Base-by-base conservation (phyloP, 2,113 vertebrate genomes). In the Cephalopholis sonnerati region DNA sequence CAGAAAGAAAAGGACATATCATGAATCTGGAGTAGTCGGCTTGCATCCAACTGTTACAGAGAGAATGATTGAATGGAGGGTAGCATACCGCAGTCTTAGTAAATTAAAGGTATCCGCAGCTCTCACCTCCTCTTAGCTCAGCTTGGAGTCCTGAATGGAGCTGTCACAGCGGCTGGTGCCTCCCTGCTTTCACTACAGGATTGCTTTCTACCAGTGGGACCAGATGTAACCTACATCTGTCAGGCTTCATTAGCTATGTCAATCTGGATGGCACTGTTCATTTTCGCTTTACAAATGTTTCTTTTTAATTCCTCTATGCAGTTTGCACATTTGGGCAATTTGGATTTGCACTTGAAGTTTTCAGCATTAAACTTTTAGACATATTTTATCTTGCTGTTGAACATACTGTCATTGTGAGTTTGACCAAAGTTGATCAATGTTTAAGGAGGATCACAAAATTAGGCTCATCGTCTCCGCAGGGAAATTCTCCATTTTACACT, bases 211-310 rank as follows among this genome's bases (percentile, higher is more conserved):
- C 86, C 83, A 84, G 62, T 82, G 87, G 91, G 89, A 92, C 74
- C 88, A 81, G 83, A 88, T 90, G 83, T 89, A 94, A 92, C 92
- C 93, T 86, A 93, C 92, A 93, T 95, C 86, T 93, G 94, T 90
- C 93, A 92, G 74, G 64, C 85, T 83, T 92, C 85, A 89, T 95
- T 93, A 93, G 81, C 74, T 68, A 46, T 70, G 61, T 92, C 87
- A 92, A 46, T 85, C 74, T 57, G 54, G 41, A 85, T n/a, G 59
- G 72, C 25, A 64, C 48, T 81, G 87, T 89, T 91, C 72, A 79
- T 70, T 88, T 80, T 65, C 20, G 24, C 53, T 67, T 46, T 50
- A 18, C 74, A 71, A 79, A 73, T 81, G 50, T 84, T 44, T 73
- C 46, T 72, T 20, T 59, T 39, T 27, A 29, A 62, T 69, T 46